Evolutionary conservation across 2,888 invertebrate genomes (phyloP).

Genomic region (Lasioglossum figueresi): DNA sequence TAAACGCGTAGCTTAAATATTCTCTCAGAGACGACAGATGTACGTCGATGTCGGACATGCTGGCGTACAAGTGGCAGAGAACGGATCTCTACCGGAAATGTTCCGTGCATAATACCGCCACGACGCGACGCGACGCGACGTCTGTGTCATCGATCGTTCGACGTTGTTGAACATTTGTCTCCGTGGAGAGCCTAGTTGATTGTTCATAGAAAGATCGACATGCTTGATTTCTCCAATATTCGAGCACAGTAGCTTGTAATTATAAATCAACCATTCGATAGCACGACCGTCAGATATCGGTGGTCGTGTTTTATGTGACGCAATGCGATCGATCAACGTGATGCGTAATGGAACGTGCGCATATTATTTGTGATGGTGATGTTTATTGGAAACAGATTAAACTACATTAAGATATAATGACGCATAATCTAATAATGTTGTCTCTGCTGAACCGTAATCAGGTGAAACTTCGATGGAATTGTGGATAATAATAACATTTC

Average conservation of each 20-base stretch:
- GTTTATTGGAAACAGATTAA: slow-evolving; percentile 18
- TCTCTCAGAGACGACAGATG: not conserved
- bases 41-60: slow-evolving; percentile 20
- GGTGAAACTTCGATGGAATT: not conserved
- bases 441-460: not conserved
- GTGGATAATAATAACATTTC: not conserved
- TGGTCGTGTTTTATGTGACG: slow-evolving; percentile 27
- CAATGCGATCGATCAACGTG: slow-evolving; percentile 32
- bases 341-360: slow-evolving; percentile 46
- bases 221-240: slow-evolving; percentile 19
- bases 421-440: not conserved
- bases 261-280: slow-evolving; percentile 52
- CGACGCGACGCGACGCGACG: not conserved
- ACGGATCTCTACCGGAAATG: slow-evolving; percentile 5
- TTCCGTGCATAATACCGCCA: slow-evolving; percentile 20
- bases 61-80: slow-evolving; percentile 7
- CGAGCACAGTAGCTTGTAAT: slow-evolving; percentile 21
- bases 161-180: slow-evolving; percentile 35
- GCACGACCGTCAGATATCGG: slow-evolving; percentile 30
- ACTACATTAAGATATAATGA: slow-evolving; percentile 14
- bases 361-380: slow-evolving; percentile 36
- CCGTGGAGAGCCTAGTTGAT: not conserved
- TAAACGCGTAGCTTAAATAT: slow-evolving; percentile 11
- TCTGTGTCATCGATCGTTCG: slow-evolving; percentile 1
- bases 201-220: slow-evolving; percentile 18